Conservation (phyloP, 2,113 vertebrate species). For the Onychorhynchus coronatus region DNA sequence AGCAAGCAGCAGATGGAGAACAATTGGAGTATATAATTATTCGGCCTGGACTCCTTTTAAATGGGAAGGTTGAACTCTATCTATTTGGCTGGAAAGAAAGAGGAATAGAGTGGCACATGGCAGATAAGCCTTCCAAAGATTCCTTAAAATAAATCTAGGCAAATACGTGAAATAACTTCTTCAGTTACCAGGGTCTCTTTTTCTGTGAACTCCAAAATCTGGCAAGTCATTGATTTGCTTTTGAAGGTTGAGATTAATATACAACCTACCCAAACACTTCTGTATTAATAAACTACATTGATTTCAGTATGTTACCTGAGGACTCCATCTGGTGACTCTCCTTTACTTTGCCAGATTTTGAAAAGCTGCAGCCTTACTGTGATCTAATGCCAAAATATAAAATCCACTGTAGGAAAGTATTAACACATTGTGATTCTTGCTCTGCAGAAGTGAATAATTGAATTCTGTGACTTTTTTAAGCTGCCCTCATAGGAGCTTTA, state of each 20-base stretch:
- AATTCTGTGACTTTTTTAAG: constrained; percentile 31
- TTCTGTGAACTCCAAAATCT: constrained; percentile 17
- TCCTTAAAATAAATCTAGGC: constrained; percentile 9
- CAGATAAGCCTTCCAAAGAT: constrained; percentile 1
- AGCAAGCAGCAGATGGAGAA: constrained; percentile 55
- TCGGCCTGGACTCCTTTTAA: constrained; percentile 35
- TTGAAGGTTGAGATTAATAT: constrained; percentile 46
- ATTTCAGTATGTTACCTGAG: constrained; percentile 63
- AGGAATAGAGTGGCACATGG: constrained; percentile 5
- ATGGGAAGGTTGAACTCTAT: constrained; percentile 25
- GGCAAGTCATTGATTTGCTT: constrained; percentile 8
- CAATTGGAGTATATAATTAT: constrained; percentile 65
- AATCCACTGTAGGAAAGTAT: constrained; percentile 39
- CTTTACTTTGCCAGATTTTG: constrained; percentile 50
- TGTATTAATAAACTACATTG: constrained; percentile 48
- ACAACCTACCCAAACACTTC: constrained; percentile 35
- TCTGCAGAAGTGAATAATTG: constrained; percentile 22
- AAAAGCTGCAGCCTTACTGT: constrained; percentile 34
- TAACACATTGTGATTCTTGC: constrained; percentile 10
- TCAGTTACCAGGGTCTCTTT: background rate
- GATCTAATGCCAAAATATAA: constrained; percentile 53
- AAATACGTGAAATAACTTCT: constrained; percentile 25
- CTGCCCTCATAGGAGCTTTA: background rate
- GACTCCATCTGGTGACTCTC: constrained; percentile 52
- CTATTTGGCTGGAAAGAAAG: constrained; percentile 43